Conservation (phyloP, 2,797 vertebrate genomes). For the Sternotherus odoratus region DNA sequence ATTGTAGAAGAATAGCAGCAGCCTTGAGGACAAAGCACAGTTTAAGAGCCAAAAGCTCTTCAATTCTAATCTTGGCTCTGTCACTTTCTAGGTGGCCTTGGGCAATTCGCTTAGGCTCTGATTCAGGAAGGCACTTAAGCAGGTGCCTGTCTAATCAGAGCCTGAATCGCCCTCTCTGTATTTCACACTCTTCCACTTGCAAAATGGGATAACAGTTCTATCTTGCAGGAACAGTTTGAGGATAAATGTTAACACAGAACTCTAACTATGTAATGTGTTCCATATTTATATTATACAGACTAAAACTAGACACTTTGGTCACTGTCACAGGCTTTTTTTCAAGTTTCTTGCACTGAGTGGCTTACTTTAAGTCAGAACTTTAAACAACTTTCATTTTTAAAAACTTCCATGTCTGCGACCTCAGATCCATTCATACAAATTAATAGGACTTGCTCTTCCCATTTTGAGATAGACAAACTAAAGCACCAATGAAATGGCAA, state of each 20-base stretch:
- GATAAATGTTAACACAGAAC: background rate
- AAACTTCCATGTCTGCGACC: background rate
- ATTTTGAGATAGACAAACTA: background rate
- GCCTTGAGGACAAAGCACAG: background rate
- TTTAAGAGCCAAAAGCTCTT: background rate
- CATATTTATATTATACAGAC: background rate
- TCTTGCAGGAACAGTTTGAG: background rate
- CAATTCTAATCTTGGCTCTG: constrained; percentile 1
- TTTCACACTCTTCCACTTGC: background rate
- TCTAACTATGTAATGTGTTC: background rate
- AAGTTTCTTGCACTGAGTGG: background rate
- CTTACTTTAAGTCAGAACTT: constrained; percentile 18
- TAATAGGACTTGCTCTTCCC: background rate
- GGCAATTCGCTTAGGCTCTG: background rate
- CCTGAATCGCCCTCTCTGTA: background rate
- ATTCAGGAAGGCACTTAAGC: background rate
- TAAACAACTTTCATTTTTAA: constrained; percentile 8
- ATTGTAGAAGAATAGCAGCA: background rate
- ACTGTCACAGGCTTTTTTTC: background rate
- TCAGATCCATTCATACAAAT: background rate
- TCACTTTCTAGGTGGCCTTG: background rate
- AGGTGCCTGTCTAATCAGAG: background rate
- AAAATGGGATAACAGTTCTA: background rate
- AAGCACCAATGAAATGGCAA: background rate
- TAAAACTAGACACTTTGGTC: background rate